Conservation (phyloP, 2,797 vertebrate genomes). For the Semotilus atromaculatus region DNA sequence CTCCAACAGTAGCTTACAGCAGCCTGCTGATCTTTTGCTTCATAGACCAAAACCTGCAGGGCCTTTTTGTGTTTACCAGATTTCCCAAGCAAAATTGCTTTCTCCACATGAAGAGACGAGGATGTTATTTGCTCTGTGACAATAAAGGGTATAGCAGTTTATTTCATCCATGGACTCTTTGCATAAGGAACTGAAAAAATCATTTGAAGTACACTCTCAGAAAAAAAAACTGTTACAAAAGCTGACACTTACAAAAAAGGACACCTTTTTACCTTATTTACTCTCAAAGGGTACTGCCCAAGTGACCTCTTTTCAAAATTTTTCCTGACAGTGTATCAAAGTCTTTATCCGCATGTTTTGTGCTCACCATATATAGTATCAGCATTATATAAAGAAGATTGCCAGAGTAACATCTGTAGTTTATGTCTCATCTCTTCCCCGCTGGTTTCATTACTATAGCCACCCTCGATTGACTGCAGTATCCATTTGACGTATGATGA, state of each 20-base stretch:
- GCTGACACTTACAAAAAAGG: not conserved
- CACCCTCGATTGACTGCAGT: constrained; percentile 42
- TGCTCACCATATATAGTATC: constrained; percentile 65
- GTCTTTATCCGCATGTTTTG: not conserved
- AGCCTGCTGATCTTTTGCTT: constrained; percentile 62
- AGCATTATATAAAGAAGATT: constrained; percentile 68
- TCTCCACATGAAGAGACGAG: constrained; percentile 69
- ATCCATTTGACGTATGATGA: constrained; percentile 66
- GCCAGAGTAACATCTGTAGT: constrained; percentile 74
- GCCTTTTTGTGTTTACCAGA: constrained; percentile 69
- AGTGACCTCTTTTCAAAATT: not conserved
- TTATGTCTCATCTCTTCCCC: constrained; percentile 62
- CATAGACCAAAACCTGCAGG: constrained; percentile 70
- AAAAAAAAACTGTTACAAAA: not conserved
- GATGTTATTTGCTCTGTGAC: constrained; percentile 66
- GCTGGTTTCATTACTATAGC: constrained; percentile 4
- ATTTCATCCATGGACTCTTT: not conserved
- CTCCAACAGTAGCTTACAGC: constrained; percentile 74
- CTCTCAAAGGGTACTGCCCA: not conserved
- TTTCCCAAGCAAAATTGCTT: constrained; percentile 70
- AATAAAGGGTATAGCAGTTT: not conserved
- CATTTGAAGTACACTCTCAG: not conserved
- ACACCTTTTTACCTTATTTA: not conserved
- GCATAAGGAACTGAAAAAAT: not conserved
- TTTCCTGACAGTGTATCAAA: not conserved